phyloP scores from a whole-genome alignment of 2,113 vertebrate species.

The Cynocephalus volans region DNA sequence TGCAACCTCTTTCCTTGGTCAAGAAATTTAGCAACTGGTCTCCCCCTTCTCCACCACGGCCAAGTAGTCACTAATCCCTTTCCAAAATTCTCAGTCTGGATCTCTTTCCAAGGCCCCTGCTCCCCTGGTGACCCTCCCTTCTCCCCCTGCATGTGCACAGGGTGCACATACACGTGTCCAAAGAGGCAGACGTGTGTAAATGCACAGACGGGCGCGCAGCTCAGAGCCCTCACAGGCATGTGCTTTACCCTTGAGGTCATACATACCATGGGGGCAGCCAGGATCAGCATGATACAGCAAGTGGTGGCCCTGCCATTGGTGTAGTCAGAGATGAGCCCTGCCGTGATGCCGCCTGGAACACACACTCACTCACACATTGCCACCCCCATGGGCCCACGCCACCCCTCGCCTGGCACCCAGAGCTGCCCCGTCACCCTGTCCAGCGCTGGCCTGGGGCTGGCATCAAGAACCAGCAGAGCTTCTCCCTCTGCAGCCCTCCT shows the following conservation, averaged over 20 bases:
- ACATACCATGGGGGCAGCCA: constrained; percentile 96
- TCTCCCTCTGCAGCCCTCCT: neutral
- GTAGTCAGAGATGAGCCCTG: constrained; percentile 96
- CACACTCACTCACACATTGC: neutral
- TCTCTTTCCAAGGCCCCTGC: neutral
- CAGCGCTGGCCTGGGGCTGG: neutral
- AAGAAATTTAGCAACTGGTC: neutral
- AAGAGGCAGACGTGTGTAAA: neutral
- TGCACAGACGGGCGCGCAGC: fast-evolving
- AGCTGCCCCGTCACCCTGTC: neutral
- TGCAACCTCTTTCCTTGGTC: neutral
- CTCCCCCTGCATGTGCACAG: neutral
- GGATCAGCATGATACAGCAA: constrained; percentile 94
- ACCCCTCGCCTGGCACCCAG: neutral
- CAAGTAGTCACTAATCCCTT: neutral
- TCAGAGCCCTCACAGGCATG: neutral
- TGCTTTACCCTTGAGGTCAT: neutral
- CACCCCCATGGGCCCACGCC: neutral
- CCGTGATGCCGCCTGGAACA: constrained; percentile 93
- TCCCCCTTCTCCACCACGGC: neutral
- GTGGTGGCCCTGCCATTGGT: constrained; percentile 94
- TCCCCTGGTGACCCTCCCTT: neutral
- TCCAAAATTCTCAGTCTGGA: neutral
- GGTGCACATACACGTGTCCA: fast-evolving
- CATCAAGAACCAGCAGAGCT: neutral